Evolutionary conservation across 2,113 vertebrate species (phyloP).

Genomic region (Tichodroma muraria): DNA sequence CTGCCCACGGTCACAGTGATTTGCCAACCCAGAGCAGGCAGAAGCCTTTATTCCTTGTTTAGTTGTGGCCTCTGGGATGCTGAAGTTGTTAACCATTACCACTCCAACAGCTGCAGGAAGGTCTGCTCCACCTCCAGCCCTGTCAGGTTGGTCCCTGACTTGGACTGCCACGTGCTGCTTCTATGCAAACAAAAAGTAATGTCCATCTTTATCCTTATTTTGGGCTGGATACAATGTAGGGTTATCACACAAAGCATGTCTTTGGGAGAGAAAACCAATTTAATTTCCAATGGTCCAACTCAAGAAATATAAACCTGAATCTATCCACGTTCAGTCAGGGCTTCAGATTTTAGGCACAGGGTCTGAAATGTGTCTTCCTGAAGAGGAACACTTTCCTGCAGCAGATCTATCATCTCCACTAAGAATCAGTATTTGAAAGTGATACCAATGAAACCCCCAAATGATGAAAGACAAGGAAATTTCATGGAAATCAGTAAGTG

Average conservation of each 20-base stretch:
- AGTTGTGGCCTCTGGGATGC: not conserved
- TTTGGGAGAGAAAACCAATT: not conserved
- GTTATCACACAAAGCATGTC: not conserved
- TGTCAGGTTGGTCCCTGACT: not conserved
- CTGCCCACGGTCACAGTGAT: rapidly evolving
- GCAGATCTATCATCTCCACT: not conserved
- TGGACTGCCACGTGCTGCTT: not conserved
- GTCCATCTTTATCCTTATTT: not conserved
- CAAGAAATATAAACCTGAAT: not conserved
- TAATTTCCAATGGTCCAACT: not conserved
- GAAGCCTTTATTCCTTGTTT: not conserved
- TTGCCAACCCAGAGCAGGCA: not conserved
- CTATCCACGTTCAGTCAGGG: not conserved
- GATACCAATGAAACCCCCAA: not conserved
- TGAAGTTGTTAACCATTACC: not conserved
- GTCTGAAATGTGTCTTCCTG: not conserved
- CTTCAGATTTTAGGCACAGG: not conserved
- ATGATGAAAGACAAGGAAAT: not conserved
- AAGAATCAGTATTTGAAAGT: not conserved
- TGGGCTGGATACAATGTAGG: not conserved
- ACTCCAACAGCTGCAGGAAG: not conserved
- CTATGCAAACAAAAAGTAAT: not conserved
- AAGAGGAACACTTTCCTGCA: not conserved
- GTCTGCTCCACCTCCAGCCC: not conserved
- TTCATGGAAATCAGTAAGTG: not conserved